These are phyloP conservation scores for Neomorphus geoffroyi DNA, from an alignment of 2,797 vertebrate species.

Conservation along the genomic window DNA sequence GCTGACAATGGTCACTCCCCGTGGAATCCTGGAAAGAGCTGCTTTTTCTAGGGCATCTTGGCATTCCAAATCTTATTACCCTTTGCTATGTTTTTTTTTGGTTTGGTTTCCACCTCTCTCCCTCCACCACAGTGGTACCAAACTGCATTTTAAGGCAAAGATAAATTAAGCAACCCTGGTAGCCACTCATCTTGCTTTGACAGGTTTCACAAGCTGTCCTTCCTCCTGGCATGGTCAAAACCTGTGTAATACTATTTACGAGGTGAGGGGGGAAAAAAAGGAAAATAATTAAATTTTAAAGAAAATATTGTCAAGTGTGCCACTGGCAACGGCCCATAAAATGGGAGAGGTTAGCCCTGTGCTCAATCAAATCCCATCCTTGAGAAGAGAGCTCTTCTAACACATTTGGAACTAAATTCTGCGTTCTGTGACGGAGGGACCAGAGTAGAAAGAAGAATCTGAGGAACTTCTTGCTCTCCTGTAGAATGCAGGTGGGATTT, in stretches of 20 bases:
- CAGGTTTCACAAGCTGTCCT: background rate
- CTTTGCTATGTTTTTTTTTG: background rate
- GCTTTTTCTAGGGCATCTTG: background rate
- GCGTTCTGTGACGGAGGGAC: background rate
- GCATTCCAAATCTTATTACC: background rate
- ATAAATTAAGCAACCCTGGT: background rate
- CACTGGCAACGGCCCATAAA: background rate
- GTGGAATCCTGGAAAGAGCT: background rate
- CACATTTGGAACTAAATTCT: background rate
- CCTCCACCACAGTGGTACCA: background rate
- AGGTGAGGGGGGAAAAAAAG: background rate
- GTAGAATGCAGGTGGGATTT: background rate
- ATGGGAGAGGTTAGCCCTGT: background rate
- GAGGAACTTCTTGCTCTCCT: background rate
- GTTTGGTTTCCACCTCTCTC: background rate
- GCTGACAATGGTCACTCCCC: background rate
- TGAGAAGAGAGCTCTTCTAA: background rate
- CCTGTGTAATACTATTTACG: background rate
- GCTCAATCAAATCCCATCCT: background rate
- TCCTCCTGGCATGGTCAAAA: background rate
- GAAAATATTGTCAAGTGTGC: background rate
- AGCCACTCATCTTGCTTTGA: background rate
- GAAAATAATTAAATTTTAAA: background rate
- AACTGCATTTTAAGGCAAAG: background rate
- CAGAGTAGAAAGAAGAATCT: background rate